A percentile compares a stretch with the other conserved stretches of the same genome.
Evolutionary conservation across 2,888 invertebrate species (phyloP).

Genomic region (Mechanitis mazaeus): DNA sequence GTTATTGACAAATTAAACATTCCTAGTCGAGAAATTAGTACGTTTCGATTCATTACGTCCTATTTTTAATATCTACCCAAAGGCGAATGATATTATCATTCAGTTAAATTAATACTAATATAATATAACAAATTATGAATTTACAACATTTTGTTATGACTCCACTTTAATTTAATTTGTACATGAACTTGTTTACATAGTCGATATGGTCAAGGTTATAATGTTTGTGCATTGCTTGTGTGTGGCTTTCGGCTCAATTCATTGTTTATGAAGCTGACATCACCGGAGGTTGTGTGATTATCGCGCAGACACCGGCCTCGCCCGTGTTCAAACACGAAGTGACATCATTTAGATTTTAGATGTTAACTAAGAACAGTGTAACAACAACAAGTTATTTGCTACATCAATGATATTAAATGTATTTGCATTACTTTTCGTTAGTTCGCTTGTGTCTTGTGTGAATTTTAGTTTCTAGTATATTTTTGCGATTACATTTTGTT

Average conservation of each 20-base stretch:
- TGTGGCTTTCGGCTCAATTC: conserved; percentile 36
- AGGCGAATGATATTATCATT: too few relatives aligned
- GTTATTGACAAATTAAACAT: too few relatives aligned
- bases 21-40: too few relatives aligned
- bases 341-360: conserved; percentile 60
- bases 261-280: conserved; percentile 53
- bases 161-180: too few relatives aligned
- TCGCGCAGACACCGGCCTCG: conserved; percentile 59
- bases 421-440: neutral
- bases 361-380: conserved; percentile 39
- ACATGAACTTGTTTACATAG: neutral
- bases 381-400: conserved; percentile 25
- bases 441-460: neutral
- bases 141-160: too few relatives aligned
- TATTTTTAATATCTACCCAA: too few relatives aligned
- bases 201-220: conserved; percentile 18
- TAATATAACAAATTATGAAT: too few relatives aligned
- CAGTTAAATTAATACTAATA: too few relatives aligned
- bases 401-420: neutral
- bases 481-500: conserved; percentile 7
- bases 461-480: neutral
- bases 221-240: conserved; percentile 21
- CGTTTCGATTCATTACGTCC: too few relatives aligned
- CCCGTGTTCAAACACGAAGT: conserved; percentile 56
- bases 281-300: conserved; percentile 62